phyloP scores from a whole-genome alignment of 2,797 vertebrate genomes.

The Anolis apletophallus region DNA sequence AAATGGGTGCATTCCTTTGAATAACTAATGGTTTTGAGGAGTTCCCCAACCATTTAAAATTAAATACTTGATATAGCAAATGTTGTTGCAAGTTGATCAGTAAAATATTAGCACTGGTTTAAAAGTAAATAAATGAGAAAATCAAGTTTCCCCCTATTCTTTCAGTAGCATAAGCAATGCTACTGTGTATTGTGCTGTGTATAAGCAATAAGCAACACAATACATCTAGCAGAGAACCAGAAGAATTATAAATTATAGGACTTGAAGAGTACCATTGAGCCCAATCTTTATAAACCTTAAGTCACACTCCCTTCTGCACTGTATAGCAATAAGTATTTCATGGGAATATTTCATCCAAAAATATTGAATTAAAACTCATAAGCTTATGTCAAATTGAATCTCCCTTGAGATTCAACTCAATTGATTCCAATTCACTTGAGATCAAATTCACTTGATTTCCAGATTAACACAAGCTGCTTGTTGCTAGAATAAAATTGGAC shows the following conservation, averaged over 20 bases:
- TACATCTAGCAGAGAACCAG: background rate
- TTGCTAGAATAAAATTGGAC: background rate
- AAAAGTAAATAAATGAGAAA: conserved; percentile 11
- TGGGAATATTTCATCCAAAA: background rate
- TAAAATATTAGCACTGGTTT: conserved; percentile 5
- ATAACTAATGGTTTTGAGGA: conserved; percentile 16
- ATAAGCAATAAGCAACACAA: background rate
- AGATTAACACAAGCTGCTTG: background rate
- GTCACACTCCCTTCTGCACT: background rate
- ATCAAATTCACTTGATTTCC: background rate
- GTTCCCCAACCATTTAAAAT: conserved; percentile 11
- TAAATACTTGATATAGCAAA: conserved; percentile 14
- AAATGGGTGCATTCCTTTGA: conserved; percentile 17
- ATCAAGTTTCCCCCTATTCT: background rate
- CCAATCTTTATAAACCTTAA: background rate
- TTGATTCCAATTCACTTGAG: background rate
- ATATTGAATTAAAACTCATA: background rate
- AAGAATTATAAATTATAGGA: background rate
- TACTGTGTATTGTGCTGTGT: too few species aligned
- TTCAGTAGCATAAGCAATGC: background rate
- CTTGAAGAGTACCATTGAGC: background rate
- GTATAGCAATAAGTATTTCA: background rate
- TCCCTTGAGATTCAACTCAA: background rate
- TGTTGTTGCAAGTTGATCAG: background rate
- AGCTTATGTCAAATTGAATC: background rate